These are phyloP conservation scores for Podotricha telesiphe DNA, from an alignment of 2,888 invertebrate species.

Conservation along the genomic window DNA sequence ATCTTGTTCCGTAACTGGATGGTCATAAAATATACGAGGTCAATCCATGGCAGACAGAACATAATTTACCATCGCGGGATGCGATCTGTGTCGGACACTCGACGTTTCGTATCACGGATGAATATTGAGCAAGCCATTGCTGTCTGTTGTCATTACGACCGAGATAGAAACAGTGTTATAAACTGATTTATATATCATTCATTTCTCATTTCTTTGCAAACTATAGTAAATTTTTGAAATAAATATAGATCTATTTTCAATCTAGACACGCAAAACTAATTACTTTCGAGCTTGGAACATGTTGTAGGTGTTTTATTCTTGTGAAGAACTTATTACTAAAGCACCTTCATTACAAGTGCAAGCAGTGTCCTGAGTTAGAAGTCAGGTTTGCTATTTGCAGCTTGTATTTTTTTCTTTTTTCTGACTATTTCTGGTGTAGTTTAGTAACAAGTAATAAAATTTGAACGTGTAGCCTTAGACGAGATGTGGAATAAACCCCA, in stretches of 20 bases:
- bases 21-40: slow-evolving; percentile 41
- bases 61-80: slow-evolving; percentile 43
- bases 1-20: slow-evolving; percentile 35
- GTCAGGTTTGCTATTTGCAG: slow-evolving; percentile 9
- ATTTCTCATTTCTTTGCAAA: neutral
- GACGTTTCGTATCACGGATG: slow-evolving; percentile 35
- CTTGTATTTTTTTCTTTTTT: neutral
- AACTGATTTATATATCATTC: neutral
- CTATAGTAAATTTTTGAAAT: neutral
- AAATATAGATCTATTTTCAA: neutral
- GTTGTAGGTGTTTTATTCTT: neutral
- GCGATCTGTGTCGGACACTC: slow-evolving; percentile 39
- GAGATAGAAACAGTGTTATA: slow-evolving; percentile 11
- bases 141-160: slow-evolving; percentile 19
- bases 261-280: neutral
- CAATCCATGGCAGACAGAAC: slow-evolving; percentile 44
- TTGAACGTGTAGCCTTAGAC: neutral
- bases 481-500: too few relatives aligned
- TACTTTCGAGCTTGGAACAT: neutral
- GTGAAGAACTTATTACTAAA: neutral
- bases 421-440: neutral
- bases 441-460: neutral
- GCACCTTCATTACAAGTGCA: neutral
- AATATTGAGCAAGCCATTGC: slow-evolving; percentile 16
- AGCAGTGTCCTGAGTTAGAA: neutral